Evolutionary conservation across 1,140 invertebrate species (phyloP).

Genomic region (Antheraea pernyi): DNA sequence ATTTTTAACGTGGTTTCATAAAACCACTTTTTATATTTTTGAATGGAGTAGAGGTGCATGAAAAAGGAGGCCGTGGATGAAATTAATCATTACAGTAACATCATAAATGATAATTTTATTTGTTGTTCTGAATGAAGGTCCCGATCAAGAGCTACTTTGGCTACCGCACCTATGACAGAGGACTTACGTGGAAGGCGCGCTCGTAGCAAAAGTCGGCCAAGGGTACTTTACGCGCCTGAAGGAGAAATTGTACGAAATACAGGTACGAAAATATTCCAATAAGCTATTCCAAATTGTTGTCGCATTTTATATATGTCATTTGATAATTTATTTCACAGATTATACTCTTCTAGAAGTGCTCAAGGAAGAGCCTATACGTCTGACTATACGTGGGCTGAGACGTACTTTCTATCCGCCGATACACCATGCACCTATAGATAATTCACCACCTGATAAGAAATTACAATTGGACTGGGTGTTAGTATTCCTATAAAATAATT

Average conservation of each 20-base stretch:
- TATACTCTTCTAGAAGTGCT: constrained; percentile 90
- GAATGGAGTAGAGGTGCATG: too few relatives aligned
- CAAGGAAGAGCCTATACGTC: constrained; percentile 89
- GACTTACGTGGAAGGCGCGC: constrained; percentile 80
- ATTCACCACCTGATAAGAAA: constrained; percentile 91
- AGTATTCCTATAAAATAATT: constrained; percentile 29
- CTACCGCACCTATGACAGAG: constrained; percentile 51
- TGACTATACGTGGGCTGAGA: constrained; percentile 91
- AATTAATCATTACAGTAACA: too few relatives aligned
- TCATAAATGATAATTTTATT: background rate
- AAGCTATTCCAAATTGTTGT: background rate
- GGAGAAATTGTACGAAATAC: constrained; percentile 87
- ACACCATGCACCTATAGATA: constrained; percentile 88
- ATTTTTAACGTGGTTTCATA: too few relatives aligned
- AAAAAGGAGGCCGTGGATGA: too few relatives aligned
- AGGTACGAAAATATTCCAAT: constrained; percentile 65
- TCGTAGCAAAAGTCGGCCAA: constrained; percentile 89
- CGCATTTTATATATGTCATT: too few relatives aligned
- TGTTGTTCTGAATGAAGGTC: constrained; percentile 74
- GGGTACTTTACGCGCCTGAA: constrained; percentile 88
- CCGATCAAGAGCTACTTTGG: constrained; percentile 81
- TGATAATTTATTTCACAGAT: constrained; percentile 73
- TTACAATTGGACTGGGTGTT: constrained; percentile 96
- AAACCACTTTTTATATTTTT: too few relatives aligned
- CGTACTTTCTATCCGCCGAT: constrained; percentile 93